Evolutionary conservation across 2,113 vertebrate species (phyloP).

Genomic region (Benitochromis conjunctus): DNA sequence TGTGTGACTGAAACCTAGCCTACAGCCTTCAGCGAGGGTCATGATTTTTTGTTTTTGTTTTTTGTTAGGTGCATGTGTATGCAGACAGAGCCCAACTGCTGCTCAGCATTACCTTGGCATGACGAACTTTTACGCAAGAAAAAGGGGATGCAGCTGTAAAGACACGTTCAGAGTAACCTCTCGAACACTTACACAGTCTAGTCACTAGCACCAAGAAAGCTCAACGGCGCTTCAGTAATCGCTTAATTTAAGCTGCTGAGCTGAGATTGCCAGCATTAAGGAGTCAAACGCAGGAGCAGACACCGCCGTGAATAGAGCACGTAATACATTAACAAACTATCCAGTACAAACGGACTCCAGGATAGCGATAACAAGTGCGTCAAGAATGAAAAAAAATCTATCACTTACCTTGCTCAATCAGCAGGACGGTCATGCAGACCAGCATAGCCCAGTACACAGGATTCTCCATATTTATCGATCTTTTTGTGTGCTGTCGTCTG

Average conservation of each 20-base stretch:
- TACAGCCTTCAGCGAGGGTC: not conserved
- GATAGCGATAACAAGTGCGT: constrained; percentile 14
- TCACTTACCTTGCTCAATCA: constrained; percentile 76
- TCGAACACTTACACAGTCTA: not conserved
- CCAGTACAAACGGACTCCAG: not conserved
- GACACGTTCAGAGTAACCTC: not conserved
- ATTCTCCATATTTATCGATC: constrained; percentile 61
- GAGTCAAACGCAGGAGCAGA: not conserved
- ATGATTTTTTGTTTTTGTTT: not conserved
- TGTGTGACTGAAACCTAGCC: not conserved
- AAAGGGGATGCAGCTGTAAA: not conserved
- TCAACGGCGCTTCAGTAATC: constrained; percentile 51
- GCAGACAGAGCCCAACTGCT: not conserved
- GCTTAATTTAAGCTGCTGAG: constrained; percentile 30
- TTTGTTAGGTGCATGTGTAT: not conserved
- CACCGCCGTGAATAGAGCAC: not conserved
- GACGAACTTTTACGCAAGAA: constrained; percentile 16
- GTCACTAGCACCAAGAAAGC: constrained; percentile 4
- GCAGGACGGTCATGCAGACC: constrained; percentile 68
- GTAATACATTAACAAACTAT: not conserved
- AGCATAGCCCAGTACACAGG: constrained; percentile 75
- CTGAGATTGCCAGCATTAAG: constrained; percentile 1
- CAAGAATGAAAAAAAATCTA: not conserved
- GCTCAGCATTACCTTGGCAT: not conserved
- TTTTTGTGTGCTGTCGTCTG: not conserved